phyloP scores from a whole-genome alignment of 2,888 invertebrate genomes.

The Tyria jacobaeae region DNA sequence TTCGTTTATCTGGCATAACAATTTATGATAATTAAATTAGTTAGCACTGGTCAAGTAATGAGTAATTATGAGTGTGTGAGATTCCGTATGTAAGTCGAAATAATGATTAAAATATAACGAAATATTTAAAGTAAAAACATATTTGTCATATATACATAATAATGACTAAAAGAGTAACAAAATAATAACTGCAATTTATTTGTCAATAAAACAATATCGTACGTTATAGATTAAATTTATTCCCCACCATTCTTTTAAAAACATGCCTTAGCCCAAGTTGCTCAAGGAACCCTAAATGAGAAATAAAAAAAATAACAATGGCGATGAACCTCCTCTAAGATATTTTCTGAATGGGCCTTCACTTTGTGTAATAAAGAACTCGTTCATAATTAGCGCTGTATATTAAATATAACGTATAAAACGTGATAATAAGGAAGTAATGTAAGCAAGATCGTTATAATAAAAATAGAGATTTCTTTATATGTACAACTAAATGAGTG shows the following conservation, averaged over 20 bases:
- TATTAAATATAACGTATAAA: slow-evolving; percentile 80
- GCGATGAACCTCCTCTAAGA: slow-evolving; percentile 73
- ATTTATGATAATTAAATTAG: slow-evolving; percentile 72
- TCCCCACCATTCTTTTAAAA: slow-evolving; percentile 10
- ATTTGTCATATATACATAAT: too few species aligned
- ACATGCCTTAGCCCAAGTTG: neutral
- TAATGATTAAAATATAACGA: neutral
- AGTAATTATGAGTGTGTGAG: slow-evolving; percentile 41
- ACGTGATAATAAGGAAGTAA: slow-evolving; percentile 83
- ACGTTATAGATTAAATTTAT: neutral
- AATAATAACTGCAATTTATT: neutral
- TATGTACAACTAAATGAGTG: slow-evolving; percentile 79
- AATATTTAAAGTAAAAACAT: too few species aligned
- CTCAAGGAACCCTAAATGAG: slow-evolving; percentile 59
- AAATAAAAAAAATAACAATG: slow-evolving; percentile 70
- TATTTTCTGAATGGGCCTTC: slow-evolving; percentile 73
- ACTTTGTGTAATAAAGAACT: slow-evolving; percentile 76
- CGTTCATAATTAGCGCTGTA: slow-evolving; percentile 82
- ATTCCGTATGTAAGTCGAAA: slow-evolving; percentile 57
- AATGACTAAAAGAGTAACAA: too few species aligned
- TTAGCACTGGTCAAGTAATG: slow-evolving; percentile 54
- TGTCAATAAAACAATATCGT: neutral
- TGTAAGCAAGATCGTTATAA: slow-evolving; percentile 81
- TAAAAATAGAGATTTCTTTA: slow-evolving; percentile 80
- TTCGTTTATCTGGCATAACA: slow-evolving; percentile 70